These are phyloP conservation scores for Pseudococcus longispinus DNA, from an alignment of 2,888 invertebrate species.

Conservation along the genomic window DNA sequence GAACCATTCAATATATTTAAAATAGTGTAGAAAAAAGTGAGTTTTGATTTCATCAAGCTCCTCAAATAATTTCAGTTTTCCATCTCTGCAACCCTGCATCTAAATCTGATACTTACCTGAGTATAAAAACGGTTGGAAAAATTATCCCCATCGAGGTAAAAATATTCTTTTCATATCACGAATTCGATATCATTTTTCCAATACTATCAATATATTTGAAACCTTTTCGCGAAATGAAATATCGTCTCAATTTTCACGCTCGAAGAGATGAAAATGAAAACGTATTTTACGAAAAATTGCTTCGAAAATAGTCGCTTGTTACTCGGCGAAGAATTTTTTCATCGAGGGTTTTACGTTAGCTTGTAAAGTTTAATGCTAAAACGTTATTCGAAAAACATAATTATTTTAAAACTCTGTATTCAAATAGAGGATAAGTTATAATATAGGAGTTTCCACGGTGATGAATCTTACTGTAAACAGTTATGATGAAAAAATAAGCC, in stretches of 20 bases:
- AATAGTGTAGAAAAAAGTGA: no score
- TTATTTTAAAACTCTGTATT: neutral
- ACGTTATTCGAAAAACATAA: neutral
- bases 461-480: neutral
- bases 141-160: neutral
- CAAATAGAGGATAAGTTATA: neutral
- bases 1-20: no score
- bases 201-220: neutral
- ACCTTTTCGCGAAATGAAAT: conserved; percentile 11
- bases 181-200: neutral
- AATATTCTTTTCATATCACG: neutral
- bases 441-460: neutral
- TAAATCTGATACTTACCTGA: no score
- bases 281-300: neutral
- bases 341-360: neutral
- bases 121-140: neutral
- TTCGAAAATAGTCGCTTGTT: neutral
- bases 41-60: no score
- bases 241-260: neutral
- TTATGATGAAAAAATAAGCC: conserved; percentile 1
- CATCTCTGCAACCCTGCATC: no score
- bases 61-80: no score
- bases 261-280: neutral
- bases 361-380: neutral
- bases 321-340: neutral